phyloP scores from a whole-genome alignment of 2,888 invertebrate genomes.

The Drosophila kanekoi region DNA sequence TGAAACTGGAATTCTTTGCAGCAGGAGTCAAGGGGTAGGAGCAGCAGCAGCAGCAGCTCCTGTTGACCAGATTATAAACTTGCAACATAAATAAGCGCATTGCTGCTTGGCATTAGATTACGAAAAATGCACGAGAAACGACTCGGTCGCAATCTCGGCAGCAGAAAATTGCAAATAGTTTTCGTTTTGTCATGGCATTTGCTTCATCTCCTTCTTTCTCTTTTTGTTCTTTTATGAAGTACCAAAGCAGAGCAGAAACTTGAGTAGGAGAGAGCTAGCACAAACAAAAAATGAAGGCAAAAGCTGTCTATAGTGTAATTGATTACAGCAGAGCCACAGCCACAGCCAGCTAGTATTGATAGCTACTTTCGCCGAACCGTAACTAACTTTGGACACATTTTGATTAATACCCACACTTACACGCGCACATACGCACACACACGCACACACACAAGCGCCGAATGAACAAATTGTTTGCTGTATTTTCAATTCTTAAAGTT shows the following conservation, averaged over 20 bases:
- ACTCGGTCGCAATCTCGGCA: slow-evolving; percentile 30
- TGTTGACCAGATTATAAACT: slow-evolving; percentile 46
- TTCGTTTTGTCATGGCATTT: slow-evolving; percentile 48
- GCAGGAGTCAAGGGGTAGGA: background rate
- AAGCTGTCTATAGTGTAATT: slow-evolving; percentile 42
- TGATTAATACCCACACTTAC: slow-evolving; percentile 47
- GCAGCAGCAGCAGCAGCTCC: background rate
- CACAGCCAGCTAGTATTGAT: slow-evolving; percentile 19
- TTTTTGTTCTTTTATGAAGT: slow-evolving; percentile 27
- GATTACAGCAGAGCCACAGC: slow-evolving; percentile 40
- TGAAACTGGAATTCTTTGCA: slow-evolving; percentile 25
- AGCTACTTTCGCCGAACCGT: slow-evolving; percentile 13
- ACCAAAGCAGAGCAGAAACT: slow-evolving; percentile 29
- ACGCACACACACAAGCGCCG: background rate
- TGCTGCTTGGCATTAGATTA: slow-evolving; percentile 36
- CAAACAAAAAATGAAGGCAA: background rate
- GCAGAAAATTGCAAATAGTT: slow-evolving; percentile 49
- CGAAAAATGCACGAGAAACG: background rate
- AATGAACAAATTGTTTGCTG: slow-evolving; percentile 38
- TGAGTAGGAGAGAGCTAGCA: background rate
- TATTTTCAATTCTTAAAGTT: slow-evolving; percentile 17
- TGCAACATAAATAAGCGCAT: slow-evolving; percentile 47
- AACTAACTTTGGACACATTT: slow-evolving; percentile 45
- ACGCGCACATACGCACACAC: background rate
- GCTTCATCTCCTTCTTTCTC: too few species aligned